Evolutionary conservation across 2,888 invertebrate genomes (phyloP), one percentile per base, ranked within the genome.

Genomic region (Leptopilina drosophilae): DNA sequence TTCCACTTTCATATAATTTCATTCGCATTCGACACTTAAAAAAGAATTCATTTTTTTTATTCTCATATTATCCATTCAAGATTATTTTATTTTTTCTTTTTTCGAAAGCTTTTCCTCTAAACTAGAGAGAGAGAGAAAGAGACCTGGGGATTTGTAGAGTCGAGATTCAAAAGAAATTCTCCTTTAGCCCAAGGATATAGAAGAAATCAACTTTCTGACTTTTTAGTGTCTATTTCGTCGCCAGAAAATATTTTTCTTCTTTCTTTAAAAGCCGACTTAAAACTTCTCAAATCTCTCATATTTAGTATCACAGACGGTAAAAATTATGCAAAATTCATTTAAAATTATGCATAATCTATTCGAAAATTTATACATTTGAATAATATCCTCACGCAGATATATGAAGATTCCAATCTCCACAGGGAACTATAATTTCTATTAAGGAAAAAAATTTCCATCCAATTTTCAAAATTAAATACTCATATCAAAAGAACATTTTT

Each of bases 231-330:
- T 46, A 11, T 67, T 67, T 40, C 46, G 66, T 20, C 66, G 49
- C 62, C 62, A n/a, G 53, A 46, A 69, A 69, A n/a, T 12, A 49
- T 53, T 53, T 53, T 53, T 69, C 20, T 46, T n/a, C 67, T 20
- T 69, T 69, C 49, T 69, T 69, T 26, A 53, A 49, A 69, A 53
- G 20, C 69, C 69, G 26, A 53, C 53, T 69, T 69, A 49, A 49
- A 26, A 69, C 69, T 69, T 69, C 53, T 53, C 5, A 69, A 33
- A 53, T 49, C 53, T 69, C 7, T 69, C 7, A 69, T 5, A 69
- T 42, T 42, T 42, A 42, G 46, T 20, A 15, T 15, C 15, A 20
- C 67, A 46, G 67, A 67, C 46, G 2, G 46, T 1, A 69, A 69
- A 53, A 69, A 69, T 59, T 59, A 59, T n/a, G 15, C n/a, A 7